phyloP scores from a whole-genome alignment of 37 sponge, comb jelly and placozoan genomes.

The Halisarca cf. caerulea region DNA sequence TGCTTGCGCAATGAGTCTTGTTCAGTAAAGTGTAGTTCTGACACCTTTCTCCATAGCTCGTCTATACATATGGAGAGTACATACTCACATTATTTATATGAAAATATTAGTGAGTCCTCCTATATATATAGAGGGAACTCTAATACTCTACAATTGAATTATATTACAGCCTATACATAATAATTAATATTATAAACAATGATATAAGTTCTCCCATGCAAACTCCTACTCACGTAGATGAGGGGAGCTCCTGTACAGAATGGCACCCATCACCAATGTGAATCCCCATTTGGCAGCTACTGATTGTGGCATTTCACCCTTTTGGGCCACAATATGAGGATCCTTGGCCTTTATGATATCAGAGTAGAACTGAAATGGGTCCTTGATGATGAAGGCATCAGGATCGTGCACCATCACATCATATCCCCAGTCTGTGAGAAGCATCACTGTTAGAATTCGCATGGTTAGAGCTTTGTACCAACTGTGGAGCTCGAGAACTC shows the following conservation, averaged over 20 bases:
- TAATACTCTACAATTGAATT: too few species aligned
- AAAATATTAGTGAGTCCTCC: too few species aligned
- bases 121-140: too few species aligned
- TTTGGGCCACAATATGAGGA: not conserved
- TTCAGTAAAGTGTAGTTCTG: not conserved
- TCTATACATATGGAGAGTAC: not conserved
- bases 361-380: not conserved
- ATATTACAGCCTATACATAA: too few species aligned
- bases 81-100: not conserved
- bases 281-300: not conserved
- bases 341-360: not conserved
- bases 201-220: too few species aligned
- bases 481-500: too few species aligned
- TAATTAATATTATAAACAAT: too few species aligned
- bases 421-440: constrained; percentile 9
- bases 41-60: not conserved
- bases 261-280: not conserved
- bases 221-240: too few species aligned
- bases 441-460: not conserved
- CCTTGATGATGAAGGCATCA: not conserved
- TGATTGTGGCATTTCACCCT: not conserved
- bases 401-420: not conserved
- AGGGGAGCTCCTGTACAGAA: too few species aligned
- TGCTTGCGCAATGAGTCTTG: not conserved
- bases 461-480: not conserved